Evolutionary conservation across 2,888 invertebrate genomes (phyloP).

Genomic region (Ellobium chinense): DNA sequence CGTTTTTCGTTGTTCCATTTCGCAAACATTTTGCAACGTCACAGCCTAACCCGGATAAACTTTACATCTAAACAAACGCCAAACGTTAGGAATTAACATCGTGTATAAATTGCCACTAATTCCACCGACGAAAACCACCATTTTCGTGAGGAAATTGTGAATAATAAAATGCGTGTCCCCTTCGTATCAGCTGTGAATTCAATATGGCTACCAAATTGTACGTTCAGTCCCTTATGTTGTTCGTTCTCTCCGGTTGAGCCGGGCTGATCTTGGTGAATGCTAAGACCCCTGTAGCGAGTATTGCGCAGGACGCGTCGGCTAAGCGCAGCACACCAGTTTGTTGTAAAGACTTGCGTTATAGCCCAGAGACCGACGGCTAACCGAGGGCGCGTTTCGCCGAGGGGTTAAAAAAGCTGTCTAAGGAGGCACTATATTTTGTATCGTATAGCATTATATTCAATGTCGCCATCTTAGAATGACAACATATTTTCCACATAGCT

Average conservation of each 20-base stretch:
- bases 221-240: conserved; percentile 16
- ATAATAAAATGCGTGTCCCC: conserved; percentile 1
- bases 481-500: no score
- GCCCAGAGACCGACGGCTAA: no score
- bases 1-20: neutral
- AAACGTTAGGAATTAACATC: neutral
- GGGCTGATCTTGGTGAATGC: neutral
- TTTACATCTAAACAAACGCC: neutral
- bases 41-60: neutral
- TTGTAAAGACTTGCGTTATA: no score
- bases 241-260: conserved; percentile 9
- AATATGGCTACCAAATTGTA: conserved; percentile 43
- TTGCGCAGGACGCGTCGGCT: neutral
- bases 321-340: no score
- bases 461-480: no score
- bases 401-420: no score
- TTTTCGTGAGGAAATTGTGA: conserved; percentile 1
- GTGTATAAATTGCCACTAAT: neutral
- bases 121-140: conserved; percentile 1
- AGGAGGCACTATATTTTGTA: no score
- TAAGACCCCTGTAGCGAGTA: conserved; percentile 31
- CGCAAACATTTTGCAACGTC: neutral
- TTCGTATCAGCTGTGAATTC: conserved; percentile 26
- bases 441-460: no score
- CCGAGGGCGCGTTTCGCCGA: no score